Base-by-base conservation (phyloP, 2,797 vertebrate species). In the Fistularia tabacaria region DNA sequence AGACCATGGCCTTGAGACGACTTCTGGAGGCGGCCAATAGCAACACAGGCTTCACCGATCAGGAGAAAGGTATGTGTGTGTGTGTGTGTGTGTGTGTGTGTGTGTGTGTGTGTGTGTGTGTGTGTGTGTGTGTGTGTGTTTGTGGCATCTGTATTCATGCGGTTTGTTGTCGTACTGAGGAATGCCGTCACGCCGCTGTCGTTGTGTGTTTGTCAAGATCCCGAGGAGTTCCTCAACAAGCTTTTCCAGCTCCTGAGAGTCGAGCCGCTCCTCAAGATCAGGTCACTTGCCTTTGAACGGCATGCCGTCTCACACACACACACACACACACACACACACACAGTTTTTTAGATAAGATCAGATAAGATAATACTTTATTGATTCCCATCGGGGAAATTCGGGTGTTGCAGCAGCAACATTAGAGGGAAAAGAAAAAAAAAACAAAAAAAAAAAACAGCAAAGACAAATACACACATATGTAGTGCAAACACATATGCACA, bases 1-100 rank as follows among this genome's bases (percentile, higher is more conserved):
- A 94, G 76, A 91, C 92, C n/a, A 94, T 94, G 93, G 87, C 92
- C 0, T 51, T 94, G 70, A 87, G 93, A 58, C 88, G 91, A 38
- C 84, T 92, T 51, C 84, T 94, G 80, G 91, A 93, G 73, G 89
- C 84, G 0, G 87, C 88, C 0, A 90, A 87, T 6, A 84, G 76
- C 3, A 76, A 92, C 57, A 72, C 71, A 0, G 91, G 93, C 49
- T 94, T 93, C 79, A 94, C 92, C 66, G 90, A 83, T 54, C 87
- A 93, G 74, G 93, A 94, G 76, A 94, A 94, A 92, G 93, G 93
- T 93, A 25, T 36, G 58, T 44, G 11, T 38, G 39, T 25, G 25
- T 36, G 14, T 41, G 14, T 13, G 25, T 57, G n/a, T 39, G 9
- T 46, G 44, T 57, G 14, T 46, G 38, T 52, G 39, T 51, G 44